These are phyloP conservation scores for Austrolebias charrua DNA, from an alignment of 2,797 vertebrate species.

Conservation along the genomic window DNA sequence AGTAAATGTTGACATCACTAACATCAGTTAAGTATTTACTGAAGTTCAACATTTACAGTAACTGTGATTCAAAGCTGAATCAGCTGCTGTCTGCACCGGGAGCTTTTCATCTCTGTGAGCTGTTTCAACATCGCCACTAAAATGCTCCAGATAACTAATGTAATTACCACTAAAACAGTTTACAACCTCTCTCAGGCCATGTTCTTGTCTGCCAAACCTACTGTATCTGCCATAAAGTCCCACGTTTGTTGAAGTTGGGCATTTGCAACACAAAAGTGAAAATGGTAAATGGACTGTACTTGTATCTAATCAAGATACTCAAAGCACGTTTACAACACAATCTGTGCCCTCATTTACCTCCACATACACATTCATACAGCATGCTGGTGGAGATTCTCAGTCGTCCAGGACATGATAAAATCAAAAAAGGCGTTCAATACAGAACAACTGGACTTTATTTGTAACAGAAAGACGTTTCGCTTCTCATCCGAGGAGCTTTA, in stretches of 20 bases:
- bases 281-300: neutral
- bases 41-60: slow-evolving; percentile 2
- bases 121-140: slow-evolving; percentile 1
- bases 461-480: too few relatives aligned
- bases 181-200: neutral
- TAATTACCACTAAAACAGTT: slow-evolving; percentile 15
- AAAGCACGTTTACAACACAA: too few relatives aligned
- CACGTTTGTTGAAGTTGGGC: slow-evolving; percentile 19
- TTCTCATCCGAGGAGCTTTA: too few relatives aligned
- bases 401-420: too few relatives aligned
- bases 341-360: too few relatives aligned
- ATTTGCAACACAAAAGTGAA: slow-evolving; percentile 28
- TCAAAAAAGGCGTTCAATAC: too few relatives aligned
- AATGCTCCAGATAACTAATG: slow-evolving; percentile 15
- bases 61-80: slow-evolving; percentile 31
- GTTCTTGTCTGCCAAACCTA: neutral
- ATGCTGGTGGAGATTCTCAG: too few relatives aligned
- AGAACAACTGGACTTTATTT: too few relatives aligned
- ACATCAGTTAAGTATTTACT: slow-evolving; percentile 8
- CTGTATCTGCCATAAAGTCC: slow-evolving; percentile 28
- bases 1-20: slow-evolving; percentile 14
- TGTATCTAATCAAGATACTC: too few relatives aligned
- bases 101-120: slow-evolving; percentile 10
- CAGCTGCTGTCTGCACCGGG: neutral
- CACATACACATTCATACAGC: too few relatives aligned